A percentile compares a stretch with the other conserved stretches of the same genome.
Conservation (phyloP, 92 coral and sea anemone genomes). For the Chrysogorgia sp. region DNA sequence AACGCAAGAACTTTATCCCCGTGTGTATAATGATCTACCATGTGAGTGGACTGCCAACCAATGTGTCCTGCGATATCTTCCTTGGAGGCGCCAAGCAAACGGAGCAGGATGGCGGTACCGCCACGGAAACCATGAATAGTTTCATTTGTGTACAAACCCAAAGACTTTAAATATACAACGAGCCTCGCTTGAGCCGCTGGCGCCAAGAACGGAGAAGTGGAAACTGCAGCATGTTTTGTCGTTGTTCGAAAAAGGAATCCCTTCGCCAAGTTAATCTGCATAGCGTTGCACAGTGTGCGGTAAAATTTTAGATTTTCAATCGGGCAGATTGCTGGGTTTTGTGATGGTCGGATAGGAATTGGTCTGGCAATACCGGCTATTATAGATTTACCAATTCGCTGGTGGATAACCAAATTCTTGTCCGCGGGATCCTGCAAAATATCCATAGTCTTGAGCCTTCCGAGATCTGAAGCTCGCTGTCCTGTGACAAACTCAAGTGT, state of each 20-base stretch:
- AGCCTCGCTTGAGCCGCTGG: slow-evolving; percentile 57
- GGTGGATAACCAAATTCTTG: slow-evolving; percentile 48
- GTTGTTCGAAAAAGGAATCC: slow-evolving; percentile 43
- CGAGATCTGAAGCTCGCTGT: slow-evolving; percentile 59
- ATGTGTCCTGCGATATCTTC: slow-evolving; percentile 51
- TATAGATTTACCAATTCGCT: slow-evolving; percentile 59
- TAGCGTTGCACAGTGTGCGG: slow-evolving; percentile 31
- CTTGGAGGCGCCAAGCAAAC: slow-evolving; percentile 64
- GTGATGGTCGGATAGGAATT: slow-evolving; percentile 44
- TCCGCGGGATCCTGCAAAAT: slow-evolving; percentile 42
- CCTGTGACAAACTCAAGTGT: slow-evolving; percentile 49
- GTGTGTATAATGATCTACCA: slow-evolving; percentile 63
- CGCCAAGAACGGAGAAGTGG: slow-evolving; percentile 38
- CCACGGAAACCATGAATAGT: slow-evolving; percentile 57
- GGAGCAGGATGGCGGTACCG: slow-evolving; percentile 61
- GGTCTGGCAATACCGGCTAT: slow-evolving; percentile 44
- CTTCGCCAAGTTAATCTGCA: slow-evolving; percentile 27
- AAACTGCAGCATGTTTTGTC: background rate
- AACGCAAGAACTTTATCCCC: slow-evolving; percentile 24
- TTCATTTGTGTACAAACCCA: slow-evolving; percentile 31
- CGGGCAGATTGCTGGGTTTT: slow-evolving; percentile 59
- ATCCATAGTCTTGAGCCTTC: slow-evolving; percentile 65
- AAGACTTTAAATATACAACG: background rate
- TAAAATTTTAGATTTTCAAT: slow-evolving; percentile 50
- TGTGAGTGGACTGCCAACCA: slow-evolving; percentile 62